A percentile compares a stretch with the other conserved stretches of the same genome.
These are phyloP conservation scores for Nothobranchius kuhntae DNA, from an alignment of 2,113 vertebrate species.

Conservation along the genomic window DNA sequence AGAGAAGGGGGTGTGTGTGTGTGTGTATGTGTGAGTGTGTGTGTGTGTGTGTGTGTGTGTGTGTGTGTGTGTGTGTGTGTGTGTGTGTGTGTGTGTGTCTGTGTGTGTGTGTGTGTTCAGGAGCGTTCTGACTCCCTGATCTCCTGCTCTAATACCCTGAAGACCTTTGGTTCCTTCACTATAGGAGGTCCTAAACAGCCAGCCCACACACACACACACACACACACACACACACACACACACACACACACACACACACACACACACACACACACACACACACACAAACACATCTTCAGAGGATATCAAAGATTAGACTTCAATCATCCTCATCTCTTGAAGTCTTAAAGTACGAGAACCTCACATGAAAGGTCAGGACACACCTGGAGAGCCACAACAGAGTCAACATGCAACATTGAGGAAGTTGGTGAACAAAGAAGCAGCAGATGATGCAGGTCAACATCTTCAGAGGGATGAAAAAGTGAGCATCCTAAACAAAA, in stretches of 20 bases:
- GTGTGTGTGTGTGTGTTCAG: neutral
- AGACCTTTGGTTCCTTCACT: conserved; percentile 75
- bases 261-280: conserved; percentile 33
- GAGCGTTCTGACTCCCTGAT: conserved; percentile 48
- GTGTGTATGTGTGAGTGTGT: no score
- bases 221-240: conserved; percentile 39
- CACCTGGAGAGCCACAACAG: conserved; percentile 52
- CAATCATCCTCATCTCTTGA: conserved; percentile 72
- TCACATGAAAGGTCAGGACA: conserved; percentile 68
- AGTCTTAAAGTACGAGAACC: conserved; percentile 71
- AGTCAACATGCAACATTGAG: conserved; percentile 56
- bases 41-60: no score
- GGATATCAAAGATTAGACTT: conserved; percentile 76
- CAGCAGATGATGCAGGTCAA: neutral
- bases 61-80: conserved; percentile 4
- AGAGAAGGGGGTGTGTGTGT: no score
- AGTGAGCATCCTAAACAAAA: no score
- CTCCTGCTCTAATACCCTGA: conserved; percentile 73
- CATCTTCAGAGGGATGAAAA: neutral
- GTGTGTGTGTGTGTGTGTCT: no score
- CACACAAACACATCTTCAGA: conserved; percentile 66
- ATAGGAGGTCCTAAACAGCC: conserved; percentile 65
- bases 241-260: conserved; percentile 28
- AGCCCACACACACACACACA: conserved; percentile 39
- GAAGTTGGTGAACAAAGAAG: conserved; percentile 18